phyloP scores from a whole-genome alignment of 2,113 vertebrate genomes.

The Platysternon megacephalum region DNA sequence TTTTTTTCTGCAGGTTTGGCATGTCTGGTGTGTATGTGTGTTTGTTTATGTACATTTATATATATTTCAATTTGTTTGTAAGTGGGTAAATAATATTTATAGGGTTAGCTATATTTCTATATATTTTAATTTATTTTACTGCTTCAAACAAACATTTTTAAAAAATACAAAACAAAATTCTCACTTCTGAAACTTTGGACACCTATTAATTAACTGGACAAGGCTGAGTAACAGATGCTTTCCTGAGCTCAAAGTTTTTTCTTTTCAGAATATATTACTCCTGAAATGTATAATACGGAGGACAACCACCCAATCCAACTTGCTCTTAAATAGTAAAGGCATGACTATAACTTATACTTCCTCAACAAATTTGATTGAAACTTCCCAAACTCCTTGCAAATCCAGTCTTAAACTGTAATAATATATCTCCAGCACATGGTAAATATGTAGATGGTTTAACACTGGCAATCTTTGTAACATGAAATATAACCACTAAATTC shows the following conservation, averaged over 20 bases:
- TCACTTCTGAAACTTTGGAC: background rate
- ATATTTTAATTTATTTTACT: background rate
- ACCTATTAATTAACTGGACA: background rate
- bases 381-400: background rate
- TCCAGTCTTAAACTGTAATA: background rate
- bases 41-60: background rate
- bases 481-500: background rate
- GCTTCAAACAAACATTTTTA: background rate
- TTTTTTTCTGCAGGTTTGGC: too few relatives aligned
- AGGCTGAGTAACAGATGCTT: background rate
- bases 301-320: background rate
- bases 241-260: background rate
- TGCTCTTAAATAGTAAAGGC: background rate
- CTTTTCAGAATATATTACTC: background rate
- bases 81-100: background rate
- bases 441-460: background rate
- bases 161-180: background rate
- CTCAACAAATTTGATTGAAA: background rate
- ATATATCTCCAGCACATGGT: background rate
- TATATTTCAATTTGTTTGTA: background rate
- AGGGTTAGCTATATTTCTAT: background rate
- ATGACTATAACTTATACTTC: background rate
- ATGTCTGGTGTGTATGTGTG: too few relatives aligned
- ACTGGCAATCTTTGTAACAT: fast-evolving
- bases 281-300: background rate